phyloP scores from a whole-genome alignment of 1,140 invertebrate species.

The Carcinoscorpius rotundicauda region DNA sequence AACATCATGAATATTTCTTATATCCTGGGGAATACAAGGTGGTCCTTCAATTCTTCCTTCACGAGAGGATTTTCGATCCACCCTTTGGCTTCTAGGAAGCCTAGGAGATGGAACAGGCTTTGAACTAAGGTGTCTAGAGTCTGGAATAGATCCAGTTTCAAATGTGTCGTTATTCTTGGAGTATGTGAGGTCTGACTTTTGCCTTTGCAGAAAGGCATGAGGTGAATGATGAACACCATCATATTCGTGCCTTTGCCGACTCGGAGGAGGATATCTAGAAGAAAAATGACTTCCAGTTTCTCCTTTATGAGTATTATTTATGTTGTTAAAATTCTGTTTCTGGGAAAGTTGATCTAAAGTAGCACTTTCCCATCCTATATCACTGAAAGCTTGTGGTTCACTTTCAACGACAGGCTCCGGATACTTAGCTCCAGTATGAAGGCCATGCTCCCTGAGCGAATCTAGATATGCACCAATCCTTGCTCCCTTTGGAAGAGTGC shows the following conservation, averaged over 20 bases:
- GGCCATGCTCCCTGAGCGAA: constrained; percentile 53
- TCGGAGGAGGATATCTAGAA: background rate
- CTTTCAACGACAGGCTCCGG: constrained; percentile 17
- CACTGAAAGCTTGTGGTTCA: background rate
- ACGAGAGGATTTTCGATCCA: constrained; percentile 11
- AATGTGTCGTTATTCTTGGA: constrained; percentile 22
- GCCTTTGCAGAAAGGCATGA: constrained; percentile 29
- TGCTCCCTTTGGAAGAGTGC: constrained; percentile 87
- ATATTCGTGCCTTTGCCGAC: background rate
- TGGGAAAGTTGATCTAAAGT: background rate
- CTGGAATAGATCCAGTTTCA: constrained; percentile 21
- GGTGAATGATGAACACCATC: constrained; percentile 7
- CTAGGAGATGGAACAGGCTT: constrained; percentile 22
- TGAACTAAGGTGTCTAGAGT: constrained; percentile 12
- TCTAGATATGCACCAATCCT: constrained; percentile 93
- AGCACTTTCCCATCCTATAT: background rate
- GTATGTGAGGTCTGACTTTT: constrained; percentile 35
- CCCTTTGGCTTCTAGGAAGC: constrained; percentile 15
- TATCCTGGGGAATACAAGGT: background rate
- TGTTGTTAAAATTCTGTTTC: background rate
- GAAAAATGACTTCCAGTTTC: constrained; percentile 1
- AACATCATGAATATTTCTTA: constrained; percentile 6
- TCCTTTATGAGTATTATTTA: background rate
- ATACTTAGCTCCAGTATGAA: constrained; percentile 9
- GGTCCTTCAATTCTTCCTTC: constrained; percentile 7